Percentiles rank a stretch among this genome's conserved stretches.
These are phyloP conservation scores for Sitobion miscanthi DNA, from an alignment of 1,140 invertebrate genomes.

Conservation along the genomic window DNA sequence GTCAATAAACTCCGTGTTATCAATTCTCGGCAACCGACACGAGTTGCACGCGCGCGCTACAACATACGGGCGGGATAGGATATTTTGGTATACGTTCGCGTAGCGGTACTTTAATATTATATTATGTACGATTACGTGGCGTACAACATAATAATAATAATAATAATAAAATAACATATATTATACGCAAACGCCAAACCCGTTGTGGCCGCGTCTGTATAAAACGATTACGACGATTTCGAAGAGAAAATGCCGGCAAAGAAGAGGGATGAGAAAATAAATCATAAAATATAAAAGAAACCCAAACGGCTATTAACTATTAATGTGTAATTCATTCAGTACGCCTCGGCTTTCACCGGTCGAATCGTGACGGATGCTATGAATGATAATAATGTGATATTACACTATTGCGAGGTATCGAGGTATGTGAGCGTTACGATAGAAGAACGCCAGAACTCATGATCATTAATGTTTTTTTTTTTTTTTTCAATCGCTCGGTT, in stretches of 20 bases:
- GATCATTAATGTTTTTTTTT: background rate
- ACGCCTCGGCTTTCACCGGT: background rate
- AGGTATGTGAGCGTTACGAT: background rate
- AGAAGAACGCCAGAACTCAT: background rate
- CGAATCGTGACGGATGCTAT: constrained; percentile 15
- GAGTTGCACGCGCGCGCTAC: background rate
- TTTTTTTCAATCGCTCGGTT: background rate
- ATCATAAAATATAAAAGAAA: background rate
- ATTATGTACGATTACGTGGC: background rate
- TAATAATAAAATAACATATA: background rate
- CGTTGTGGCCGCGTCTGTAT: background rate
- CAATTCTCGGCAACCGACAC: background rate
- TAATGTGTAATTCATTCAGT: background rate
- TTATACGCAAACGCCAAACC: background rate
- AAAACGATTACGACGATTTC: background rate
- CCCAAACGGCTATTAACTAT: background rate
- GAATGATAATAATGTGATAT: background rate
- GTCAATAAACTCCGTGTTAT: constrained; percentile 14
- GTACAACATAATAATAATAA: background rate
- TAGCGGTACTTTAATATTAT: constrained; percentile 26
- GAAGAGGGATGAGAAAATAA: background rate
- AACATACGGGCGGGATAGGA: background rate
- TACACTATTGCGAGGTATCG: background rate
- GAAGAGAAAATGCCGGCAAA: background rate
- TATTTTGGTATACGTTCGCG: background rate